Base-by-base conservation (phyloP, 92 coral and sea anemone species). In the Zoanthus gigantus region DNA sequence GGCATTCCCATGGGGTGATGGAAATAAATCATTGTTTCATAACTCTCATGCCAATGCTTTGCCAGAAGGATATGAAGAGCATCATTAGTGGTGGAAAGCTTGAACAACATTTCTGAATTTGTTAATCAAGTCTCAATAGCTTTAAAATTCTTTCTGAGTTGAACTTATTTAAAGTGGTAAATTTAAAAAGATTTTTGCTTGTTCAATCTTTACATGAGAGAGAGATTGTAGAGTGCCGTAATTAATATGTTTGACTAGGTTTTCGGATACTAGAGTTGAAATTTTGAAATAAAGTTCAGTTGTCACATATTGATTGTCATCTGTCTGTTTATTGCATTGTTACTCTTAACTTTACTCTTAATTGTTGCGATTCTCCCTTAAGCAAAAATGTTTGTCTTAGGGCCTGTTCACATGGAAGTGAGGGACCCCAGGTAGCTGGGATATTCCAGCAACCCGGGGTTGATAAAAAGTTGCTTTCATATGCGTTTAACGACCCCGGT, bases 1-100 rank as follows among this genome's bases (percentile, higher is more conserved):
- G 99, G 87, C 93, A 23, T 96, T 96, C 84, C 99, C 99, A 14
- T 96, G 99, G 99, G 91, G 94, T 57, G 99, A 96, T 90, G 99
- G 99, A 9, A 96, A 96, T 91, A 98, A 91, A 74, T 90, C 94
- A 14, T 78, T 96, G 83, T 95, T 96, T 82, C 99, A 96, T 76
- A 96, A 96, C 79, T 71, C 91, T 1, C 99, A 96, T 47, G 9
- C 94, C 63, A 96, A 96, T 91, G 98, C 99, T 11, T 66, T 96
- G 63, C 99, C 99, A 60, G 97, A 95, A 0, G 99, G 99, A 17
- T 96, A 92, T 80, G 98, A 96, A 63, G 95, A 92, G 1, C 87
- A 83, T 18, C 85, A 66, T 65, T 81, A 81, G 85, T n/a, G 74
- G 16, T 31, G 47, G 12, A 31, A 18, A n/a, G 61, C 85, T 81